Percentiles rank a stretch among this genome's conserved stretches.
These are phyloP conservation scores for Loripinus fragilis DNA, from an alignment of 2,888 invertebrate genomes.

Conservation along the genomic window DNA sequence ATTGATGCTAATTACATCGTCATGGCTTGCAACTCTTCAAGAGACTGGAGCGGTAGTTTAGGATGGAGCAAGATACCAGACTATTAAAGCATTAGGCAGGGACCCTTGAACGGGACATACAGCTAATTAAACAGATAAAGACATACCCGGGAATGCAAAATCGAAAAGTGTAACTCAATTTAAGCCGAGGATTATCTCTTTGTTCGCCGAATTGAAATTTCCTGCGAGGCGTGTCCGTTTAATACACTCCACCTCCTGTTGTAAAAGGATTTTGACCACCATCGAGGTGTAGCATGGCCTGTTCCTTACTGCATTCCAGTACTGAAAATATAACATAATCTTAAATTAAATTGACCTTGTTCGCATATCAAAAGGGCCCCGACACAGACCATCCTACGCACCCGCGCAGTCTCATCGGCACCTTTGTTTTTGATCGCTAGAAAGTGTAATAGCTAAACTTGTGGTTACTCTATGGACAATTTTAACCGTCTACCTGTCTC, in stretches of 20 bases:
- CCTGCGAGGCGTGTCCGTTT: conserved; percentile 14
- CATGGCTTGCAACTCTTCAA: conserved; percentile 49
- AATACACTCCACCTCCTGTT: neutral
- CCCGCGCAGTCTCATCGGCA: too few species aligned
- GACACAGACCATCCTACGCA: too few species aligned
- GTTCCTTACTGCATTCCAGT: too few species aligned
- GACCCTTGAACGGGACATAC: conserved; percentile 6
- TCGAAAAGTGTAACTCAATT: conserved; percentile 24
- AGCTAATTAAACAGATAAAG: conserved; percentile 13
- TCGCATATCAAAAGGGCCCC: too few species aligned
- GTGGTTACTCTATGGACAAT: too few species aligned
- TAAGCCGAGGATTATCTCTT: conserved; percentile 11
- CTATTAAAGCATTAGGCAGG: neutral
- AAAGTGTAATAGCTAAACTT: too few species aligned
- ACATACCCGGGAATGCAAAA: conserved; percentile 16
- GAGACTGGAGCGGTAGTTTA: conserved; percentile 17
- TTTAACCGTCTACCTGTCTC: too few species aligned
- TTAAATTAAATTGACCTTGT: too few species aligned
- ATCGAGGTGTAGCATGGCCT: too few species aligned
- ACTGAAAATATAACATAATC: too few species aligned
- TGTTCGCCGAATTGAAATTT: conserved; percentile 15
- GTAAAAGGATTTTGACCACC: conserved; percentile 13
- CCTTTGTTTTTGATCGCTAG: too few species aligned
- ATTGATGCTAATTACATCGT: conserved; percentile 59
- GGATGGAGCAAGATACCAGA: neutral